A percentile compares a stretch with the other conserved stretches of the same genome.
Evolutionary conservation across 2,113 vertebrate genomes (phyloP).

Genomic region (Oreotrochilus melanogaster): DNA sequence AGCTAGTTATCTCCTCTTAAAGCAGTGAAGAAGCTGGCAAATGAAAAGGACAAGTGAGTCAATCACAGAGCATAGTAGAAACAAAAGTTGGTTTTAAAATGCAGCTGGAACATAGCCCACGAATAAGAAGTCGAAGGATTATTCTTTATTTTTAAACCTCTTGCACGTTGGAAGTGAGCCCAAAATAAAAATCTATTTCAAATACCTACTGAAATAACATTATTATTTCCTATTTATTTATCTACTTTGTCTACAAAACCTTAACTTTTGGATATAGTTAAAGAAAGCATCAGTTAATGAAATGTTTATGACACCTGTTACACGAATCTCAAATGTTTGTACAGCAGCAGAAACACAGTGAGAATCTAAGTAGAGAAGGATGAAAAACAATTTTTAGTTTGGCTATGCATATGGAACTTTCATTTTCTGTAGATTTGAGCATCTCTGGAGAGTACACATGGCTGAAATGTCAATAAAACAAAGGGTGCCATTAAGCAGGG

Average conservation of each 20-base stretch:
- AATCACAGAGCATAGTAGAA: constrained; percentile 13
- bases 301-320: neutral
- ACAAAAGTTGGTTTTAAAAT: neutral
- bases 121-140: neutral
- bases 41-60: constrained; percentile 6
- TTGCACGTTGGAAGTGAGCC: neutral
- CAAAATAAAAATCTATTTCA: neutral
- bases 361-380: neutral
- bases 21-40: neutral
- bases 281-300: neutral
- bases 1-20: neutral
- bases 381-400: neutral
- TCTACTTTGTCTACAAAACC: neutral
- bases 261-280: neutral
- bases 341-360: neutral
- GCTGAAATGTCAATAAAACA: neutral
- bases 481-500: neutral
- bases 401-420: neutral
- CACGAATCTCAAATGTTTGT: neutral
- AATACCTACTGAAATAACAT: neutral
- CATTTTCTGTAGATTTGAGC: neutral
- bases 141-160: neutral
- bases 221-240: neutral
- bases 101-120: neutral
- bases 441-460: neutral